Conservation (phyloP, 2,113 vertebrate genomes). For the Thomomys bottae region DNA sequence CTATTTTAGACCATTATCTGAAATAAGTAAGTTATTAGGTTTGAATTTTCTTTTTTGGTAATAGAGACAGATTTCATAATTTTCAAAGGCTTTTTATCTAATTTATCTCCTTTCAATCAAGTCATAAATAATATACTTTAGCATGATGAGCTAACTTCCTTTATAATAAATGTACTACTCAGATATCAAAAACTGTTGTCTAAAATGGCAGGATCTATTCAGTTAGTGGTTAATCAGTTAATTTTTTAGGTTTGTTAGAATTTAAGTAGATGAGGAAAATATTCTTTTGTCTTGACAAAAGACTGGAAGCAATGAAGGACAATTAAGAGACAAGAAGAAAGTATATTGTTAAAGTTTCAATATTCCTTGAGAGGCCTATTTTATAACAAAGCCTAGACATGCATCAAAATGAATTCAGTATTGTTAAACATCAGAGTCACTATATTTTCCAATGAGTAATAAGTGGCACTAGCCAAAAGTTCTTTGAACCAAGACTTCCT, state of each 20-base stretch:
- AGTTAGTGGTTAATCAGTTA: neutral
- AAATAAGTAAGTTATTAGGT: neutral
- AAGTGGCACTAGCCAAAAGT: neutral
- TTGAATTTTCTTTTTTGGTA: neutral
- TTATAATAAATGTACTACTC: neutral
- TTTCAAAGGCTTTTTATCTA: neutral
- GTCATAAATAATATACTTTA: neutral
- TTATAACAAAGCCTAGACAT: neutral
- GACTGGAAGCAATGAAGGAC: neutral
- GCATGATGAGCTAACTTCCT: neutral
- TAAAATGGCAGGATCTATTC: neutral
- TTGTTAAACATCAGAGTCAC: neutral
- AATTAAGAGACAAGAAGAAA: neutral
- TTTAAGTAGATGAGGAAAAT: conserved; percentile 1
- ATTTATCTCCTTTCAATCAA: neutral
- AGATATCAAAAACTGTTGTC: neutral
- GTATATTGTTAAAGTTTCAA: neutral
- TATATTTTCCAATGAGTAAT: neutral
- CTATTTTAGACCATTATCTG: neutral
- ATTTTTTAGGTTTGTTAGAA: neutral
- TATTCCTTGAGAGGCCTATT: neutral
- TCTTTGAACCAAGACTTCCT: neutral
- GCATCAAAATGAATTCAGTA: neutral
- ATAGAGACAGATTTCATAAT: neutral
- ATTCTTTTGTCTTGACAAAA: neutral